These are phyloP conservation scores for Galago senegalensis DNA, from an alignment of 2,797 vertebrate genomes.

Conservation along the genomic window DNA sequence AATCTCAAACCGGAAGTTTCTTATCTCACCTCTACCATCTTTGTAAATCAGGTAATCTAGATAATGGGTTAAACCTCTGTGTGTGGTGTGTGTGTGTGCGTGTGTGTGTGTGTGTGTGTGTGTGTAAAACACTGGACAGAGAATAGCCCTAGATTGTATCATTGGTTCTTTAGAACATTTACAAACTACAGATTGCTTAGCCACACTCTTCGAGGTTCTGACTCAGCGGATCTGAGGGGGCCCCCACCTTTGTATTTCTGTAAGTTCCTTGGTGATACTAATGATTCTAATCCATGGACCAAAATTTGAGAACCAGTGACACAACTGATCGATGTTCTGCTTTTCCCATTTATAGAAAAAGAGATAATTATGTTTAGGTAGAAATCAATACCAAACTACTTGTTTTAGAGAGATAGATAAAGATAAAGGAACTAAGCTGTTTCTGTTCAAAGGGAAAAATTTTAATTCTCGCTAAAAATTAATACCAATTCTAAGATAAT, in stretches of 20 bases:
- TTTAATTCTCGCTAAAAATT: neutral
- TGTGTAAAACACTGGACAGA: neutral
- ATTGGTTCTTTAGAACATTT: neutral
- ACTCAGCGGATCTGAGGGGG: neutral
- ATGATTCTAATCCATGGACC: neutral
- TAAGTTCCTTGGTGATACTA: neutral
- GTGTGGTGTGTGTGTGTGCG: neutral
- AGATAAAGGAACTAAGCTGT: neutral
- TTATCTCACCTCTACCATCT: neutral
- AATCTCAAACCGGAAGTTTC: neutral
- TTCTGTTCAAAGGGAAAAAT: conserved; percentile 4
- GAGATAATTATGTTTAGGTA: neutral
- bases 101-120: neutral
- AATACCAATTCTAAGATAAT: neutral
- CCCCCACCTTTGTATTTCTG: neutral
- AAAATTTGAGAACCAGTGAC: neutral
- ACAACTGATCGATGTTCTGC: neutral
- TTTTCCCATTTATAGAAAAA: conserved; percentile 14
- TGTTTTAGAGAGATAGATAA: neutral
- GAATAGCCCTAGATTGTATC: neutral
- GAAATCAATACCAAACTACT: neutral
- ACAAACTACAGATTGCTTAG: neutral
- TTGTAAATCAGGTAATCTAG: neutral
- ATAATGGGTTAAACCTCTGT: neutral
- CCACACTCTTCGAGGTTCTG: neutral